These are phyloP conservation scores for Eleutherodactylus coqui DNA, from an alignment of 2,797 vertebrate species.

Conservation along the genomic window DNA sequence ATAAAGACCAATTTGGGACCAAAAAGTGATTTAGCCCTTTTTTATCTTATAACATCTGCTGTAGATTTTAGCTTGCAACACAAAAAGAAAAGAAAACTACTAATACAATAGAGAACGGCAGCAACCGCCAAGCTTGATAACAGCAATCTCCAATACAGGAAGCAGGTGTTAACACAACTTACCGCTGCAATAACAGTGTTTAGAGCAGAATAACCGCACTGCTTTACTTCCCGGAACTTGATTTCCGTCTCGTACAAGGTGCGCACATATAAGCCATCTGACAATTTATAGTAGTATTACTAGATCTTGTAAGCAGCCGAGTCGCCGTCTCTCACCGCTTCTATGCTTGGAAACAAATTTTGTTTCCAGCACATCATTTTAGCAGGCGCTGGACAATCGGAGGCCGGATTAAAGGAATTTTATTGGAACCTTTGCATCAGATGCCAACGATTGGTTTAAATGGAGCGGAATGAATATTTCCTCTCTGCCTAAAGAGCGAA, in stretches of 20 bases:
- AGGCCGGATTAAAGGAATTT: neutral
- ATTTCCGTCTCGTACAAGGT: neutral
- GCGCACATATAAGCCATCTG: neutral
- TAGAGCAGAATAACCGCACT: neutral
- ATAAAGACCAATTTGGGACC: too few relatives aligned
- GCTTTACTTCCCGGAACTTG: neutral
- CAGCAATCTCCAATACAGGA: neutral
- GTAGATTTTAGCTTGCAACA: too few relatives aligned
- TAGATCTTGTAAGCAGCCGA: too few relatives aligned
- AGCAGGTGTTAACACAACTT: neutral
- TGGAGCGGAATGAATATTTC: neutral
- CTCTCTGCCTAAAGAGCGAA: neutral
- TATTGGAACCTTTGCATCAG: neutral
- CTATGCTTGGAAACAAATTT: too few relatives aligned
- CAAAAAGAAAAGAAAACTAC: too few relatives aligned
- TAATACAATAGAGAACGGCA: too few relatives aligned
- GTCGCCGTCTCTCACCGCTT: neutral
- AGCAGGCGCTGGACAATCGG: neutral
- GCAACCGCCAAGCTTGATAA: neutral
- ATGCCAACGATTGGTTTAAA: neutral
- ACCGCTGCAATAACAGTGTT: conserved; percentile 18
- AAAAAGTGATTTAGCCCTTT: too few relatives aligned
- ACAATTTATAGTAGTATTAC: neutral
- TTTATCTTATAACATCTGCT: too few relatives aligned
- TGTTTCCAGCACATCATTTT: too few relatives aligned